phyloP scores from a whole-genome alignment of 2,888 invertebrate species.

The Pegoplata infirma region DNA sequence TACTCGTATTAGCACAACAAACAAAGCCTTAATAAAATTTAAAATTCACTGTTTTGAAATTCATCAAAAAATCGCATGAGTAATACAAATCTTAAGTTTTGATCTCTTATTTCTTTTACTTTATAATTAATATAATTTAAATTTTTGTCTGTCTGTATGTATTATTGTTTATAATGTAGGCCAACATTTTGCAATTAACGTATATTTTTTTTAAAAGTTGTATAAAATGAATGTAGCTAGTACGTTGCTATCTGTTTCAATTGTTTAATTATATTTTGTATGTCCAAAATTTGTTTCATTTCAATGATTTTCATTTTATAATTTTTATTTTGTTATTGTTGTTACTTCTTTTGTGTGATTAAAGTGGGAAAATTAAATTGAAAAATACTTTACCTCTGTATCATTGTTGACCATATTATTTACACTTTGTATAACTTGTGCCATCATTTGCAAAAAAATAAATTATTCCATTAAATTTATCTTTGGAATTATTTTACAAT shows the following conservation, averaged over 20 bases:
- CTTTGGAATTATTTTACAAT: not conserved
- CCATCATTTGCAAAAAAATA: conserved; percentile 66
- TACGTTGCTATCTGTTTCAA: no score
- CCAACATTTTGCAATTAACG: not conserved
- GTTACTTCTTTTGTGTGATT: not conserved
- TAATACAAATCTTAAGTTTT: not conserved
- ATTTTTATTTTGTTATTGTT: not conserved
- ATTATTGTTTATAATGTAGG: not conserved
- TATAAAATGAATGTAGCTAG: no score
- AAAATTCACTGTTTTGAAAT: no score
- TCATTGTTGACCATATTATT: conserved; percentile 67
- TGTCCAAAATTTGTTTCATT: conserved; percentile 11
- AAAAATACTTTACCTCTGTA: conserved; percentile 69
- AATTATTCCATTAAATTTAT: conserved; percentile 12
- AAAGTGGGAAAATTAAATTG: not conserved
- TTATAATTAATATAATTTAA: not conserved
- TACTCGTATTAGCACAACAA: not conserved
- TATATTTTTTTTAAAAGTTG: no score
- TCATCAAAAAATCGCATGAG: not conserved
- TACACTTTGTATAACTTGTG: conserved; percentile 66
- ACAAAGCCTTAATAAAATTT: not conserved
- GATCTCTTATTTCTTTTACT: not conserved
- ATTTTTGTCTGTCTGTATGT: not conserved
- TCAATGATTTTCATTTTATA: not conserved
- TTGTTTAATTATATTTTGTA: not conserved